Evolutionary conservation across 2,888 invertebrate species (phyloP).

Genomic region (Drosophila recens): DNA sequence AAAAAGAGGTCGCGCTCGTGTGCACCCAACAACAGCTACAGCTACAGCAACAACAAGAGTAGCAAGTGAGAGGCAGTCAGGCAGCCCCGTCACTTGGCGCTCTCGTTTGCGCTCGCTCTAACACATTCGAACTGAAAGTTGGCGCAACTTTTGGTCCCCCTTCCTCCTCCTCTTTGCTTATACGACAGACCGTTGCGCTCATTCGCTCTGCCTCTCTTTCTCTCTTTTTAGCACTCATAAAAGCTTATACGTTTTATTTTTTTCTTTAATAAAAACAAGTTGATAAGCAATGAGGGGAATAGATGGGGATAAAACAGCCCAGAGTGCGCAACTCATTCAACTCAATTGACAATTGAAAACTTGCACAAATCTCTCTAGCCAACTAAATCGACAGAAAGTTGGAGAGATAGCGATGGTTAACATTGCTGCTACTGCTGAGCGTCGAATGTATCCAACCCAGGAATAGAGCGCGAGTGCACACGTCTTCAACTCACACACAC

Average conservation of each 20-base stretch:
- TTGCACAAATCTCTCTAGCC: constrained; percentile 79
- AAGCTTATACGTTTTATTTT: constrained; percentile 50
- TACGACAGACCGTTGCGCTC: constrained; percentile 44
- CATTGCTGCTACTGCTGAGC: constrained; percentile 29
- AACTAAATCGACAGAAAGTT: constrained; percentile 63
- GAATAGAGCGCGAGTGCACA: constrained; percentile 57
- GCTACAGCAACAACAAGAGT: constrained; percentile 44
- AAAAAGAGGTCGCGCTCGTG: constrained; percentile 79
- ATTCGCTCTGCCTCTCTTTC: constrained; percentile 49
- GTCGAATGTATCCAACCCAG: constrained; percentile 39
- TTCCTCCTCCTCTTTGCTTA: constrained; percentile 4
- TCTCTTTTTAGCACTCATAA: constrained; percentile 40
- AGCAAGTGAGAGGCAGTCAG: constrained; percentile 57
- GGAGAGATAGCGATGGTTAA: constrained; percentile 34
- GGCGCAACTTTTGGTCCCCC: constrained; percentile 59
- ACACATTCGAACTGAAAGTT: constrained; percentile 67
- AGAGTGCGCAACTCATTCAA: constrained; percentile 80
- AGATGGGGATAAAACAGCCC: constrained; percentile 19
- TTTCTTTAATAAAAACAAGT: constrained; percentile 46
- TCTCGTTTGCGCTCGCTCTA: constrained; percentile 78
- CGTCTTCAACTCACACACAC: constrained; percentile 47
- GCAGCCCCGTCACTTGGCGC: constrained; percentile 63
- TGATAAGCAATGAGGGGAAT: constrained; percentile 47
- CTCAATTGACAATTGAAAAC: constrained; percentile 82
- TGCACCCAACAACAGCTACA: constrained; percentile 71